Evolutionary conservation across 2,888 invertebrate species (phyloP).

Genomic region (Pachliopta kotzebuea): DNA sequence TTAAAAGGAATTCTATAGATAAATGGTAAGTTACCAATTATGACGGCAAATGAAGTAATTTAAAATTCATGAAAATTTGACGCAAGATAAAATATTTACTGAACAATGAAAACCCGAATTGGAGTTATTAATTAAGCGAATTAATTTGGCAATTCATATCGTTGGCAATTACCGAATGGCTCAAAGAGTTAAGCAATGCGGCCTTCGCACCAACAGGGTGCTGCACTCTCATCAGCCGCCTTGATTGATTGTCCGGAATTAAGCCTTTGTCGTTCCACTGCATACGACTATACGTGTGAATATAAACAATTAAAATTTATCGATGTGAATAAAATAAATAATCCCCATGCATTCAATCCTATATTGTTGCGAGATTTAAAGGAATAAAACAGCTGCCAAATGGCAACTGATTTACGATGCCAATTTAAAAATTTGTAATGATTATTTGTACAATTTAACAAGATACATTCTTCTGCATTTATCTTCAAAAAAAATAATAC

Average conservation of each 20-base stretch:
- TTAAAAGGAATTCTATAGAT: constrained; percentile 19
- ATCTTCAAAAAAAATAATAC: too few relatives aligned
- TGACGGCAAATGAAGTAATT: constrained; percentile 41
- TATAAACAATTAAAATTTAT: constrained; percentile 37
- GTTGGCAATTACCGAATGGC: constrained; percentile 50
- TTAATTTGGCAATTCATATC: constrained; percentile 49
- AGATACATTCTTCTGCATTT: not conserved
- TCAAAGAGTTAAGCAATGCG: constrained; percentile 52
- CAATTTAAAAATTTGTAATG: constrained; percentile 1
- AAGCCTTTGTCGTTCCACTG: constrained; percentile 50
- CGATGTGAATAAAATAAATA: constrained; percentile 24
- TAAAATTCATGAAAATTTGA: constrained; percentile 67
- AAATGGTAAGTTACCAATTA: constrained; percentile 28
- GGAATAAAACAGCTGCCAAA: constrained; percentile 15
- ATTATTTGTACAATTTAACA: not conserved
- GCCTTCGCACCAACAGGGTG: constrained; percentile 51
- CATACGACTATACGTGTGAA: constrained; percentile 38
- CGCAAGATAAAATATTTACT: constrained; percentile 63
- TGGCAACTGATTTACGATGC: constrained; percentile 12
- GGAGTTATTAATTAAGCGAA: constrained; percentile 50
- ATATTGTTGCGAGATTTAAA: constrained; percentile 19
- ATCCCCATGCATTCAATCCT: constrained; percentile 20
- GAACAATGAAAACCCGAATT: constrained; percentile 46
- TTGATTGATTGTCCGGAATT: constrained; percentile 73
- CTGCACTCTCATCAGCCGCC: constrained; percentile 62